Base-by-base conservation (phyloP, 2,113 vertebrate genomes). In the Tautogolabrus adspersus region DNA sequence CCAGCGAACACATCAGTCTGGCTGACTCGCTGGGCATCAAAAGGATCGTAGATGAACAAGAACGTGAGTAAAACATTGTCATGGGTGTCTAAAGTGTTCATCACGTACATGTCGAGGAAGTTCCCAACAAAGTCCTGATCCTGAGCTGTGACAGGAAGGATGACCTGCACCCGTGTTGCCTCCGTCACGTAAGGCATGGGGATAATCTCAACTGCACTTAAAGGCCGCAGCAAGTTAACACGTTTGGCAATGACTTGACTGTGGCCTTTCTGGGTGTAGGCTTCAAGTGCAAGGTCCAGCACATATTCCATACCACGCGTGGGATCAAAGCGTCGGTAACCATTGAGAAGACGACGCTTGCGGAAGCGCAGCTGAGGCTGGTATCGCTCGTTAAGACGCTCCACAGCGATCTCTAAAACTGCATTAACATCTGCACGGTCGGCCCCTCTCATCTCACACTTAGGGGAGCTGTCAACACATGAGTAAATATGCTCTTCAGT, bases 101-200 rank as follows among this genome's bases (percentile, higher is more conserved):
- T 95, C 0, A 96, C 97, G 26, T 97, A 99, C 90, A 94, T 95
- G 88, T 98, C 97, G 6, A 99, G 94, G 90, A 99, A 99, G 19
- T 95, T 95, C 0, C 95, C 92, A 8, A 96, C 95, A 18, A 88
- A 96, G 83, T 96, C 95, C 72, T 85, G 94, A 69, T 95, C 97
- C 77, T 80, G 95, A 21, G 95, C 92, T 0, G 95, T 94, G 64
- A 99, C 93, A 0, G 97, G 98, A n/a, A 99, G 94, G 84, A 99
- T 97, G 18, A 98, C 91, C 85, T 98, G 98, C 80, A 98, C 97
- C 0, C 96, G 94, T 0, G 97, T 98, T 8, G 97, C 98, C 90
- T 99, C 98, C 0, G 97, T 99, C 73, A 99, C 97, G 0, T 98
- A 98, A 0, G 98, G 98, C 98, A 99, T 98, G 1, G 98, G 97